Base-by-base conservation (phyloP, 2,888 invertebrate species). In the Mythimna loreyi region DNA sequence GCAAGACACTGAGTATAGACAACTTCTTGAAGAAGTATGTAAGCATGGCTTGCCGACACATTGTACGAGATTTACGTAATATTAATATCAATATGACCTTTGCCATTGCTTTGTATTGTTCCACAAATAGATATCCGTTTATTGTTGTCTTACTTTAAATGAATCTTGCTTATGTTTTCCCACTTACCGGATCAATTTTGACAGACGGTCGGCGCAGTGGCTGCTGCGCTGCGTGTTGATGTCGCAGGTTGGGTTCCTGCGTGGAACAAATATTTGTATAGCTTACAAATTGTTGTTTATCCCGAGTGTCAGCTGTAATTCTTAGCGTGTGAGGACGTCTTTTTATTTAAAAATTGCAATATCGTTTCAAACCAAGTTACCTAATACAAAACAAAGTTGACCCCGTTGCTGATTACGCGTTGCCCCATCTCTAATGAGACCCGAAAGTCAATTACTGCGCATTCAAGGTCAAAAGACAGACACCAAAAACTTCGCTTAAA, bases 51-150 rank as follows among this genome's bases (percentile, higher is more conserved):
- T 33, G 8, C 23, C 40, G 40, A 28, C 61, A 67, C 33, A 33
- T 28, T 50, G 25, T 36, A 25, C 8, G 9, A 56, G 9, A 47
- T 52, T 28, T 53, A n/a, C n/a, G n/a, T 53, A 21, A 53, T 67
- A 53, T 21, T 33, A 50, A 68, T 69, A 70, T 70, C 63, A 79
- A 36, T 50, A 52, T 70, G 75, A 78, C 70, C 80, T 75, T 53
- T 72, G 75, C 36, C 53, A 70, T 70, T 47, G 45, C 52, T 68
- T 79, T 69, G 66, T 78, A n/a, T 5, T 60, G 59, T 40, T 33
- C n/a, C 40, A 49, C 49, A 25, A 65, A 40, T 73, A 13, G 67
- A 2, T 2, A 43, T 65, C 21, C 25, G 47, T 59, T 55, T 43
- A 23, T 11, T 21, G 25, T 23, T 64, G 30, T 64, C n/a, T 40